Evolutionary conservation across 2,888 invertebrate species (phyloP).

Genomic region (Xestia xanthographa): DNA sequence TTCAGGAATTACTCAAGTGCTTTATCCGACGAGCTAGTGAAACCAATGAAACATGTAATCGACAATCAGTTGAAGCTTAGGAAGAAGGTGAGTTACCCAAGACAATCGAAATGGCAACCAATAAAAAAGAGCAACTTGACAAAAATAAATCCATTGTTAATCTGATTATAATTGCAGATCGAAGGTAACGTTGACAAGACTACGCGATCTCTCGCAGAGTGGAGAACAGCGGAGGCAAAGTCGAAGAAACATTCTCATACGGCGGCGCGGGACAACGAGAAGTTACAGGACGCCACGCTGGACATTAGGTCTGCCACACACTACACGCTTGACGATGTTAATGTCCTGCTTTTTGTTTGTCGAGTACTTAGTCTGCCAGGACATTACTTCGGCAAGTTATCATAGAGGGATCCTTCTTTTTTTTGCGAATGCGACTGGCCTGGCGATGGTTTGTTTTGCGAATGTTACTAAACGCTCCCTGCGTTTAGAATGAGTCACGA

Average conservation of each 20-base stretch:
- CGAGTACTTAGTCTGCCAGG: constrained; percentile 37
- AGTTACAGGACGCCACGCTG: constrained; percentile 94
- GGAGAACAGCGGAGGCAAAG: constrained; percentile 96
- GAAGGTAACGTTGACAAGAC: constrained; percentile 96
- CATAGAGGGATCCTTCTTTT: constrained; percentile 83
- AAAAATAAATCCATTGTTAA: constrained; percentile 26
- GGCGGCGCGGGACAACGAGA: constrained; percentile 97
- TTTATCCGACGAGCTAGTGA: constrained; percentile 96
- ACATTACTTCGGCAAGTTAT: constrained; percentile 60
- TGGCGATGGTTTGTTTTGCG: constrained; percentile 74
- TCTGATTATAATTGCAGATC: constrained; percentile 83
- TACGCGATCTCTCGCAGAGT: constrained; percentile 94
- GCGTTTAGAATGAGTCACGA: constrained; percentile 52
- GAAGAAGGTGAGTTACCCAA: constrained; percentile 90
- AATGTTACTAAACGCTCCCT: constrained; percentile 60
- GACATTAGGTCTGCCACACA: constrained; percentile 85
- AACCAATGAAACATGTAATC: constrained; percentile 94
- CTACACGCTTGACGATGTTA: constrained; percentile 68
- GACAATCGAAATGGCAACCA: constrained; percentile 9
- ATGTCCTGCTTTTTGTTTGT: constrained; percentile 63
- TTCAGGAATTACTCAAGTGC: constrained; percentile 94
- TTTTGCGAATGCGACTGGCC: constrained; percentile 72
- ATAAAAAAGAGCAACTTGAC: constrained; percentile 1
- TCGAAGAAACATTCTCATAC: constrained; percentile 97
- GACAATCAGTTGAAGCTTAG: constrained; percentile 93